Evolutionary conservation across 2,888 invertebrate genomes (phyloP).

Genomic region (Drosophila pseudotakahashii): DNA sequence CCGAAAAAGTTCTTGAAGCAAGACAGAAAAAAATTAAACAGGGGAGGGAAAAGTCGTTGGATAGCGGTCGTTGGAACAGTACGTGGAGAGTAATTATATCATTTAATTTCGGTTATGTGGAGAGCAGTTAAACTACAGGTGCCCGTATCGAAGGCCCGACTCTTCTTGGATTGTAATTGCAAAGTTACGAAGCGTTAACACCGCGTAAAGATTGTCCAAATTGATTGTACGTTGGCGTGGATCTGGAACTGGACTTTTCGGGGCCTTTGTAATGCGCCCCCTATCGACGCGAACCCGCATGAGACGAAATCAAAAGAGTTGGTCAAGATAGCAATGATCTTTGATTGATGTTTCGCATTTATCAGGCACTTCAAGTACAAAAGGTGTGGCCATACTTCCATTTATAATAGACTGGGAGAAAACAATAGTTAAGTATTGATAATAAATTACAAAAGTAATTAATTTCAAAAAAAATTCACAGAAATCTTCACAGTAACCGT

Average conservation of each 20-base stretch:
- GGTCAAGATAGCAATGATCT: slow-evolving; percentile 8
- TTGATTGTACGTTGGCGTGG: slow-evolving; percentile 48
- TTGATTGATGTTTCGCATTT: slow-evolving; percentile 59
- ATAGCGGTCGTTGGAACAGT: slow-evolving; percentile 37
- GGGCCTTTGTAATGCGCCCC: slow-evolving; percentile 17
- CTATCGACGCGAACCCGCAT: slow-evolving; percentile 9
- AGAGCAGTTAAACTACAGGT: slow-evolving; percentile 26
- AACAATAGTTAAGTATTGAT: not conserved
- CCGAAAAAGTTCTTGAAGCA: slow-evolving; percentile 65
- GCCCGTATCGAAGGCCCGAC: slow-evolving; percentile 9
- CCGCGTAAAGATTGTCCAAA: slow-evolving; percentile 70
- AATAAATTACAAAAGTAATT: too few relatives aligned
- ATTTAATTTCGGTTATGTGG: slow-evolving; percentile 60
- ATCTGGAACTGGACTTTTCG: slow-evolving; percentile 24
- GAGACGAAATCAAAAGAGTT: not conserved
- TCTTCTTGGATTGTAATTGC: slow-evolving; percentile 52
- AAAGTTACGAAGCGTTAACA: slow-evolving; percentile 71
- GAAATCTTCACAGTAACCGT: too few relatives aligned
- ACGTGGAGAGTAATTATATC: slow-evolving; percentile 63
- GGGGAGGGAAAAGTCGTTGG: not conserved
- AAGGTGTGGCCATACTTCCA: slow-evolving; percentile 13
- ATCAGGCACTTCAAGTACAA: slow-evolving; percentile 27
- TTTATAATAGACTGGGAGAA: not conserved
- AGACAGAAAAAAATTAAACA: slow-evolving; percentile 15
- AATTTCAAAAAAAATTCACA: too few relatives aligned